A percentile compares a stretch with the other conserved stretches of the same genome.
Evolutionary conservation across 2,797 vertebrate genomes (phyloP).

Genomic region (Chelon auratus): DNA sequence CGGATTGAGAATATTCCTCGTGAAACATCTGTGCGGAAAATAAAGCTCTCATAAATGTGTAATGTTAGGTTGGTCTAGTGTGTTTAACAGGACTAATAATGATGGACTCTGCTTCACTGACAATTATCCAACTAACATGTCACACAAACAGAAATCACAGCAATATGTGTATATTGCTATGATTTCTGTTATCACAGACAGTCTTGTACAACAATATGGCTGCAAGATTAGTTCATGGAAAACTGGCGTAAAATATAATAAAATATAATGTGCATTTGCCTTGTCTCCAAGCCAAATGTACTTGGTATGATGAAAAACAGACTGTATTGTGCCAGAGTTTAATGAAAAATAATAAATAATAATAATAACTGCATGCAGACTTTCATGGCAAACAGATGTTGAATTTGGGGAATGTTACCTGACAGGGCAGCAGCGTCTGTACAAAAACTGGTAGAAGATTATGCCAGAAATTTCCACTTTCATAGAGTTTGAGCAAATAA

Average conservation of each 20-base stretch:
- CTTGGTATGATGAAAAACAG: conserved; percentile 70
- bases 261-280: conserved; percentile 1
- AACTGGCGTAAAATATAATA: no score
- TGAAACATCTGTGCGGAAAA: not conserved
- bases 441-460: conserved; percentile 7
- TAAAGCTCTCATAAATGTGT: not conserved
- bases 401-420: conserved; percentile 8
- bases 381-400: conserved; percentile 57
- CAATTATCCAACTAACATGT: conserved; percentile 20
- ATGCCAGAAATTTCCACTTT: conserved; percentile 12
- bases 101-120: conserved; percentile 20
- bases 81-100: conserved; percentile 29
- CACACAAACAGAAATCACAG: no score
- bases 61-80: not conserved
- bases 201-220: no score
- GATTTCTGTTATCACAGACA: conserved; percentile 10
- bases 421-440: not conserved
- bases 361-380: conserved; percentile 48
- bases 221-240: no score
- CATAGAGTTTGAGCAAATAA: not conserved
- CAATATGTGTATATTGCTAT: conserved; percentile 41
- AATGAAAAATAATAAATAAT: conserved; percentile 56
- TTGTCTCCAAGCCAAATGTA: conserved; percentile 62
- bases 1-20: no score
- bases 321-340: conserved; percentile 57